A percentile compares a stretch with the other conserved stretches of the same genome.
Evolutionary conservation across 1,140 invertebrate genomes (phyloP).

Genomic region (Aradophagus sp.): DNA sequence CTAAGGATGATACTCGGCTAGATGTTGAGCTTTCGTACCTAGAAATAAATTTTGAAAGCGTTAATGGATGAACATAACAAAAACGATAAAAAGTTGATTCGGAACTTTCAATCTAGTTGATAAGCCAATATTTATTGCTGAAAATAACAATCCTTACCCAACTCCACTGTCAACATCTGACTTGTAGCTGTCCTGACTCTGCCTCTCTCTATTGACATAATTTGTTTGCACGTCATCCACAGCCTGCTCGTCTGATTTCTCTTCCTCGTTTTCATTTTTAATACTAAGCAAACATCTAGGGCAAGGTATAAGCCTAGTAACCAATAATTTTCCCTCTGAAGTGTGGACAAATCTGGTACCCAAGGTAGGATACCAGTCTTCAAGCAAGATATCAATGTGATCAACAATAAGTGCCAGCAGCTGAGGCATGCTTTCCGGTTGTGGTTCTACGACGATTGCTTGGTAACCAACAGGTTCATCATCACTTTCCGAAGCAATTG

Average conservation of each 20-base stretch:
- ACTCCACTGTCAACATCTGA: constrained; percentile 88
- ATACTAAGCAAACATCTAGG: constrained; percentile 83
- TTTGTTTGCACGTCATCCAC: constrained; percentile 59
- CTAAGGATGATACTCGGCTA: constrained; percentile 83
- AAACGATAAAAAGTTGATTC: no score
- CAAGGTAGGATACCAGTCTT: constrained; percentile 98
- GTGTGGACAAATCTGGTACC: constrained; percentile 98
- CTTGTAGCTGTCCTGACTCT: constrained; percentile 81
- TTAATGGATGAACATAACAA: no score
- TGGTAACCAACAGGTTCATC: constrained; percentile 79
- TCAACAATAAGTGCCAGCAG: constrained; percentile 94
- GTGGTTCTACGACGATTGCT: constrained; percentile 83
- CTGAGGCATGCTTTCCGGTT: constrained; percentile 86
- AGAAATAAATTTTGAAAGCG: no score
- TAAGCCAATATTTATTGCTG: no score
- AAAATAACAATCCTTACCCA: constrained; percentile 73
- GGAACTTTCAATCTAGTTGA: no score
- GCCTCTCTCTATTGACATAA: constrained; percentile 63
- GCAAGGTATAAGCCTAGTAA: constrained; percentile 96
- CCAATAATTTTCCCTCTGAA: constrained; percentile 94
- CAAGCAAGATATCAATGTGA: constrained; percentile 96
- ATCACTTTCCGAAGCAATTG: constrained; percentile 75
- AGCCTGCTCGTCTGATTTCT: constrained; percentile 63
- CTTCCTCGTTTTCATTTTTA: constrained; percentile 63
- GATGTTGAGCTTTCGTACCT: constrained; percentile 50